Percentiles rank a stretch among this genome's conserved stretches.
phyloP scores from a whole-genome alignment of 2,113 vertebrate species.

The Heterochromis multidens region DNA sequence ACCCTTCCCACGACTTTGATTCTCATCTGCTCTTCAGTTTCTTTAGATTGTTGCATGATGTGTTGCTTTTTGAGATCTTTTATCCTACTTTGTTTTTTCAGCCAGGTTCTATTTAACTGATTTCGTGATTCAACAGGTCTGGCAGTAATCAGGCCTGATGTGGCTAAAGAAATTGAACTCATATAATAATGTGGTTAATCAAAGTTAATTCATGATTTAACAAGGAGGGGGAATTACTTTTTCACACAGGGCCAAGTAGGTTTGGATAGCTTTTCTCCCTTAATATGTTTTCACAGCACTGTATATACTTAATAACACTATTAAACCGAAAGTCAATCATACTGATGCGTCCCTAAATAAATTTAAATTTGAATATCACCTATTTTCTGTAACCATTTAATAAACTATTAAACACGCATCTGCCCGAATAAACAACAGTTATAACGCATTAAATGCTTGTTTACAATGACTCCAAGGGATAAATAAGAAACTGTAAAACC shows the following conservation, averaged over 20 bases:
- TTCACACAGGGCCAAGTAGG: neutral
- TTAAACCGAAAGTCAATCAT: neutral
- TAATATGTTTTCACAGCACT: neutral
- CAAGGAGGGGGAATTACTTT: neutral
- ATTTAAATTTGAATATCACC: neutral
- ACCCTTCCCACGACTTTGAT: neutral
- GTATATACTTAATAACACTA: neutral
- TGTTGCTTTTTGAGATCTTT: too few relatives aligned
- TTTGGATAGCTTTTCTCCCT: neutral
- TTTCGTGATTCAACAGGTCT: neutral
- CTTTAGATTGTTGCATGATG: neutral
- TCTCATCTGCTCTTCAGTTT: neutral
- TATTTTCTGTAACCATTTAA: neutral
- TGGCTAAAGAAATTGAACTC: neutral
- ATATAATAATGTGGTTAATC: neutral
- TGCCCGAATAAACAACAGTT: too few relatives aligned
- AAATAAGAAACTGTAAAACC: neutral
- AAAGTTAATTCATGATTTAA: neutral
- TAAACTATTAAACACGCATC: neutral
- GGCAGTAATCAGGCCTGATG: neutral
- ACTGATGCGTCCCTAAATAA: neutral
- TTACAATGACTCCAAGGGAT: neutral
- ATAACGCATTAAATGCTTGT: neutral
- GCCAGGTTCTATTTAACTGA: fast-evolving
- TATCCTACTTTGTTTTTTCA: neutral